phyloP scores from a whole-genome alignment of 1,140 invertebrate genomes.

The Lordiphosa mommai region DNA sequence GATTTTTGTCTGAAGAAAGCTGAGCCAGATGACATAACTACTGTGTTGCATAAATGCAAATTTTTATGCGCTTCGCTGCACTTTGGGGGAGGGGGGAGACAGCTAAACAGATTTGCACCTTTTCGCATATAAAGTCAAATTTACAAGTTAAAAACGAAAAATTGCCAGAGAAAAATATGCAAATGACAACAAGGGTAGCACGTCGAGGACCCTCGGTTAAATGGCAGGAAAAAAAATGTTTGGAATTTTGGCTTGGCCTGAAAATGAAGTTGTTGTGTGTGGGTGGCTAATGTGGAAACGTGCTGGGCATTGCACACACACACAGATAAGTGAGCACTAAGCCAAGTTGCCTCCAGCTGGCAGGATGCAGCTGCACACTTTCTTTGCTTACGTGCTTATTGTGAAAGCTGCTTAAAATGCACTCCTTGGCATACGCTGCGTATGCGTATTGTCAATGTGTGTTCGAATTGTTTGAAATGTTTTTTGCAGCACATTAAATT shows the following conservation, averaged over 20 bases:
- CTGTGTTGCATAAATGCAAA: slow-evolving; percentile 60
- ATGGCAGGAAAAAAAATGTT: background rate
- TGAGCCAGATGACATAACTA: slow-evolving; percentile 58
- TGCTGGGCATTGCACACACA: slow-evolving; percentile 47
- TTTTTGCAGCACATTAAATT: slow-evolving; percentile 71
- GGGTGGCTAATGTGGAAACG: slow-evolving; percentile 36
- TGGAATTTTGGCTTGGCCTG: slow-evolving; percentile 25
- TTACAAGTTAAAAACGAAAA: slow-evolving; percentile 62
- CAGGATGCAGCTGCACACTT: slow-evolving; percentile 28
- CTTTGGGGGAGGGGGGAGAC: slow-evolving; percentile 28
- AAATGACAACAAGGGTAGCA: slow-evolving; percentile 33
- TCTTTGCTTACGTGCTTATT: slow-evolving; percentile 63
- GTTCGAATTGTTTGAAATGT: slow-evolving; percentile 41
- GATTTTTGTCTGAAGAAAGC: too few species aligned
- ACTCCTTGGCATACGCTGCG: slow-evolving; percentile 40
- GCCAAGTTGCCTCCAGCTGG: slow-evolving; percentile 15
- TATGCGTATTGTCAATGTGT: slow-evolving; percentile 51
- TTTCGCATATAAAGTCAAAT: slow-evolving; percentile 62
- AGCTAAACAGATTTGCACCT: slow-evolving; percentile 74
- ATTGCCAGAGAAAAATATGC: slow-evolving; percentile 68
- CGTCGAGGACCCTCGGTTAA: slow-evolving; percentile 1
- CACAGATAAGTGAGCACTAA: slow-evolving; percentile 44
- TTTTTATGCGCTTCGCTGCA: slow-evolving; percentile 45
- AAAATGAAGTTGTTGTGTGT: slow-evolving; percentile 58
- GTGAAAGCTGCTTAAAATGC: slow-evolving; percentile 61